Percentiles rank a stretch among this genome's conserved stretches.
Conservation (phyloP, 2,888 invertebrate genomes). For the Eilema caniola region DNA sequence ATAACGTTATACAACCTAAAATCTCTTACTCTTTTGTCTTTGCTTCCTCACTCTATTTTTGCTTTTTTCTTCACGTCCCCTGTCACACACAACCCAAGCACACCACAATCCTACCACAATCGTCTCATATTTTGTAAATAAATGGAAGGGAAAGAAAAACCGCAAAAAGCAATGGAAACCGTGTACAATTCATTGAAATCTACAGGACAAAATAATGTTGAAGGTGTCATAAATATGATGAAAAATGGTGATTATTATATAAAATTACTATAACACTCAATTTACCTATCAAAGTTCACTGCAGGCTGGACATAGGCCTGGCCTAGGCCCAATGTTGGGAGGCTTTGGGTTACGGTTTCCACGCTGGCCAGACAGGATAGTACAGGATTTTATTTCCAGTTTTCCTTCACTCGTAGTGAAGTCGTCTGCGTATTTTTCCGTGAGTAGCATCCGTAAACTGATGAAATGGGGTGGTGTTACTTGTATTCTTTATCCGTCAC, state of each 20-base stretch:
- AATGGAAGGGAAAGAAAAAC: neutral
- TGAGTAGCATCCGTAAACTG: no score
- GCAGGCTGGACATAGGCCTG: no score
- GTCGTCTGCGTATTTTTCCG: no score
- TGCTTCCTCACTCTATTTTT: slow-evolving; percentile 13
- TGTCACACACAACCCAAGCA: neutral
- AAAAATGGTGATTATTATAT: slow-evolving; percentile 4
- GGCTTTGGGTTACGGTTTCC: no score
- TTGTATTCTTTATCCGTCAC: no score
- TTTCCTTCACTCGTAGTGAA: no score
- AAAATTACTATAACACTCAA: neutral
- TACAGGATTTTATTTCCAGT: no score
- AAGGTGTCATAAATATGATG: neutral
- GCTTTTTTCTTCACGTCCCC: neutral
- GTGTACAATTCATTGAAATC: neutral
- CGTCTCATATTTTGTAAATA: neutral
- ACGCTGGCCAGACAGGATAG: no score
- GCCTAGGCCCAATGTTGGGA: no score
- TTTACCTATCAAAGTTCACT: no score
- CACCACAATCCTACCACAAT: neutral
- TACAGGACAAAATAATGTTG: slow-evolving; percentile 20
- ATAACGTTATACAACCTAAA: neutral
- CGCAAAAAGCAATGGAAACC: neutral
- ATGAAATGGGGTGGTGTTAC: no score
- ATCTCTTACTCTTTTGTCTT: neutral